Evolutionary conservation across 2,888 invertebrate species (phyloP).

Genomic region (Drosophila cyrtoloma): DNA sequence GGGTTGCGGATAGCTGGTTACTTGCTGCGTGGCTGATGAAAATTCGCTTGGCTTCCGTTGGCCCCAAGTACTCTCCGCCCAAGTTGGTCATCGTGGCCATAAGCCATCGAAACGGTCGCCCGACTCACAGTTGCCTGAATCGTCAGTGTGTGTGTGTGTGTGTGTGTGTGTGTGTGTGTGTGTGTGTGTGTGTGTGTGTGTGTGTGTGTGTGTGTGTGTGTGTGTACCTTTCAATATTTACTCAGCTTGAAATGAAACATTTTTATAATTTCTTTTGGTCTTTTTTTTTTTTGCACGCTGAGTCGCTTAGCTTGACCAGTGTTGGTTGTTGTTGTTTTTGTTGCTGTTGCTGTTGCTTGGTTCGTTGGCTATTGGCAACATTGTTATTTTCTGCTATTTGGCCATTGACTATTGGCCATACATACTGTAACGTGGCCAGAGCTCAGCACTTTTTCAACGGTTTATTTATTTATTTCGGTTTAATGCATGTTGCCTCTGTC

Average conservation of each 20-base stretch:
- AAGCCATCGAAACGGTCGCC: slow-evolving; percentile 37
- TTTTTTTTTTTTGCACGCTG: slow-evolving; percentile 15
- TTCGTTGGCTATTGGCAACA: slow-evolving; percentile 80
- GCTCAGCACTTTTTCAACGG: slow-evolving; percentile 59
- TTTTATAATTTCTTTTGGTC: slow-evolving; percentile 73
- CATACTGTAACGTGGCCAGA: slow-evolving; percentile 33
- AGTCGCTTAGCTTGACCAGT: slow-evolving; percentile 32
- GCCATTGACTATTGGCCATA: slow-evolving; percentile 74
- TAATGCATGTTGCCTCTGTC: slow-evolving; percentile 63
- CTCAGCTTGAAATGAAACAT: slow-evolving; percentile 73
- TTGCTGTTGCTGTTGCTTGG: slow-evolving; percentile 61
- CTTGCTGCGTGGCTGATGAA: slow-evolving; percentile 74
- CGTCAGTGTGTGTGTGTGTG: slow-evolving; percentile 4
- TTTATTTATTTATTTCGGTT: slow-evolving; percentile 80
- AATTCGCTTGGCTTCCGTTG: slow-evolving; percentile 73
- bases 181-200: background rate
- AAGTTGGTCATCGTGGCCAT: slow-evolving; percentile 31
- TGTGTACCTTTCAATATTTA: slow-evolving; percentile 64
- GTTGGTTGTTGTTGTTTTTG: slow-evolving; percentile 22
- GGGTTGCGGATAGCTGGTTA: slow-evolving; percentile 37
- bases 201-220: slow-evolving; percentile 13
- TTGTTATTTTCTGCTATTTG: slow-evolving; percentile 81
- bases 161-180: slow-evolving; percentile 15
- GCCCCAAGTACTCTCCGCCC: slow-evolving; percentile 38
- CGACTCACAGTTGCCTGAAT: slow-evolving; percentile 2